Evolutionary conservation across 1,140 invertebrate genomes (phyloP).

Genomic region (Yoshiicerus persimilis): DNA sequence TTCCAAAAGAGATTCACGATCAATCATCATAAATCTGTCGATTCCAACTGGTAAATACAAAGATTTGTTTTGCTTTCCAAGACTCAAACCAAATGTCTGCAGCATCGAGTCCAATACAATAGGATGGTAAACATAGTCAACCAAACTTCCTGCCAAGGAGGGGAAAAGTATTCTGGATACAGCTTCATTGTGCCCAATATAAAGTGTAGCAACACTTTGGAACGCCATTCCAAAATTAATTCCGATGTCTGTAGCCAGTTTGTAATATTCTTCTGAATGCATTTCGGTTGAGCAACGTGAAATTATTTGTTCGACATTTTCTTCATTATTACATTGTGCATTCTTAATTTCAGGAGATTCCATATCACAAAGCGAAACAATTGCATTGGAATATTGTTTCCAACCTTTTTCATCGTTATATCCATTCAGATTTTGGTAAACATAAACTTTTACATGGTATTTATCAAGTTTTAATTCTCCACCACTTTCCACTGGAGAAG

Average conservation of each 20-base stretch:
- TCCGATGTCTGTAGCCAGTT: background rate
- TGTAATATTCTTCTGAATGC: background rate
- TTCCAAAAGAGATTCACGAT: background rate
- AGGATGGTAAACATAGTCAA: background rate
- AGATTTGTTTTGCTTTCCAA: background rate
- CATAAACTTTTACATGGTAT: background rate
- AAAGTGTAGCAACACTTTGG: background rate
- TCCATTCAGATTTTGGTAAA: background rate
- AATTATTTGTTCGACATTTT: background rate
- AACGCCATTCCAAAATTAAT: background rate
- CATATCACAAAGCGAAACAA: background rate
- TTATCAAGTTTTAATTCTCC: background rate
- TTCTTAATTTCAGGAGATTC: background rate
- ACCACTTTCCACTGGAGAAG: background rate
- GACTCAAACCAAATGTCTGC: background rate
- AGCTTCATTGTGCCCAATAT: background rate
- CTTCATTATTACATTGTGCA: background rate
- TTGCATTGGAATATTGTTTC: background rate
- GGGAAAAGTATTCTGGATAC: background rate
- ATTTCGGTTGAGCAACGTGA: background rate
- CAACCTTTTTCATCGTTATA: background rate
- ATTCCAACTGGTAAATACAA: background rate
- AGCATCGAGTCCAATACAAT: constrained; percentile 6
- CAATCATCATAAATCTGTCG: background rate
- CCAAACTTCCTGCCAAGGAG: background rate